Conservation (phyloP, 1,140 invertebrate genomes). For the Drosophila tristis region DNA sequence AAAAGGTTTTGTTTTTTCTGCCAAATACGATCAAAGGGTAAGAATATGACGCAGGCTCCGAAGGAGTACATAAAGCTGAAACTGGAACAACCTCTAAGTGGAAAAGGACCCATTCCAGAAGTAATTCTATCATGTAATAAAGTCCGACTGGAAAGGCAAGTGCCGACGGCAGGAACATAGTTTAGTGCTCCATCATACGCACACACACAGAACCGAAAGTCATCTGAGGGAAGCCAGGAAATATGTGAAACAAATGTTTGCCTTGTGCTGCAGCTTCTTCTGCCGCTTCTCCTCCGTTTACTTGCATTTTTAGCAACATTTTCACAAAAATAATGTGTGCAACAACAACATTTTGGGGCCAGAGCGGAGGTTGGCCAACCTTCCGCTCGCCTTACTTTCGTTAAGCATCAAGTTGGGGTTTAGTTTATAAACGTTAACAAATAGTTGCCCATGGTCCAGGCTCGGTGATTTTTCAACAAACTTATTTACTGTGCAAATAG, state of each 20-base stretch:
- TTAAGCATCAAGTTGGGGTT: conserved; percentile 61
- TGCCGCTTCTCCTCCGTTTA: not conserved
- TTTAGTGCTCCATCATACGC: conserved; percentile 45
- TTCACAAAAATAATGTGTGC: conserved; percentile 73
- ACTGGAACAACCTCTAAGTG: no score
- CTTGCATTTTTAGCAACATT: conserved; percentile 75
- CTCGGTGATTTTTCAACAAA: conserved; percentile 68
- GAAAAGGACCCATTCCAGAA: no score
- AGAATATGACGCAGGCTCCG: no score
- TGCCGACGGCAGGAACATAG: conserved; percentile 57
- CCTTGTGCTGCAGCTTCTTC: conserved; percentile 42
- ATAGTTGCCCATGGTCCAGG: conserved; percentile 61
- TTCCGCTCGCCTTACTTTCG: conserved; percentile 63
- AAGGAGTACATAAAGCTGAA: no score
- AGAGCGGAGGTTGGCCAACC: not conserved
- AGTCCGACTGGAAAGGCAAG: conserved; percentile 30
- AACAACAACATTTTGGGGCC: conserved; percentile 49
- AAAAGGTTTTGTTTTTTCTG: no score
- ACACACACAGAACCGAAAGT: not conserved
- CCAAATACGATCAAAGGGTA: no score
- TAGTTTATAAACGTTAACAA: conserved; percentile 72
- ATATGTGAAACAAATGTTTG: conserved; percentile 77
- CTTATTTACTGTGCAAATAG: conserved; percentile 77
- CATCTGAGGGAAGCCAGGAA: conserved; percentile 27
- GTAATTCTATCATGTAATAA: no score